Evolutionary conservation across 1,140 invertebrate genomes (phyloP).

Genomic region (Drosophila subpulchrella): DNA sequence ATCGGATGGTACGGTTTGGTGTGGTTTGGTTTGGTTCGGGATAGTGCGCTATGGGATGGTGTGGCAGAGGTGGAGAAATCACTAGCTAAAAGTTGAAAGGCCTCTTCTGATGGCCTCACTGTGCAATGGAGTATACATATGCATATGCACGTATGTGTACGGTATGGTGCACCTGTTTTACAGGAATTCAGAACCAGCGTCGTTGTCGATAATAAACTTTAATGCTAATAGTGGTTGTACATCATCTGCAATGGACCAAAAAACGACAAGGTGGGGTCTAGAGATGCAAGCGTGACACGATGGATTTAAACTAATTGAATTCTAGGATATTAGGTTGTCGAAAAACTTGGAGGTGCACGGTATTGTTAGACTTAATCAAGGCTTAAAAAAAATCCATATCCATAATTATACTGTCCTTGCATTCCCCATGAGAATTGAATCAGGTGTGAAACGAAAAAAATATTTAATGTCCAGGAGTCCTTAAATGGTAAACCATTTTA

Average conservation of each 20-base stretch:
- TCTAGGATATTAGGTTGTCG: too few relatives aligned
- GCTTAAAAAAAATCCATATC: too few relatives aligned
- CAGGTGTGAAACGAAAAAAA: not conserved
- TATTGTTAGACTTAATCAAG: too few relatives aligned
- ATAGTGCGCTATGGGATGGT: not conserved
- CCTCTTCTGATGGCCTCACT: conserved; percentile 49
- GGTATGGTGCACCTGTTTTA: conserved; percentile 74
- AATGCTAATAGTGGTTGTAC: conserved; percentile 83
- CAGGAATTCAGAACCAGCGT: conserved; percentile 79
- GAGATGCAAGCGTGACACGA: conserved; percentile 18
- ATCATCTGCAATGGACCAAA: conserved; percentile 80
- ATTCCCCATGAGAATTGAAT: not conserved
- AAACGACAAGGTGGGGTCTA: conserved; percentile 53
- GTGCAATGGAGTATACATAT: conserved; percentile 11
- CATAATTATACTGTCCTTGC: not conserved
- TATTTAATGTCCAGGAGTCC: not conserved
- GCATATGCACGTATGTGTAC: conserved; percentile 3
- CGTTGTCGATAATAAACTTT: conserved; percentile 83
- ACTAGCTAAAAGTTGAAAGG: conserved; percentile 73
- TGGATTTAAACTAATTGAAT: not conserved
- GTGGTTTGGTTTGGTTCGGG: not conserved
- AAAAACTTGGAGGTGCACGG: not conserved
- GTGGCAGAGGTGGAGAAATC: conserved; percentile 66
- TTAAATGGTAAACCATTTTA: not conserved
- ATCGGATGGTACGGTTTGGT: conserved; percentile 14